Percentiles rank a stretch among this genome's conserved stretches.
phyloP scores from a whole-genome alignment of 1,140 invertebrate genomes.

The Tachypleus tridentatus region DNA sequence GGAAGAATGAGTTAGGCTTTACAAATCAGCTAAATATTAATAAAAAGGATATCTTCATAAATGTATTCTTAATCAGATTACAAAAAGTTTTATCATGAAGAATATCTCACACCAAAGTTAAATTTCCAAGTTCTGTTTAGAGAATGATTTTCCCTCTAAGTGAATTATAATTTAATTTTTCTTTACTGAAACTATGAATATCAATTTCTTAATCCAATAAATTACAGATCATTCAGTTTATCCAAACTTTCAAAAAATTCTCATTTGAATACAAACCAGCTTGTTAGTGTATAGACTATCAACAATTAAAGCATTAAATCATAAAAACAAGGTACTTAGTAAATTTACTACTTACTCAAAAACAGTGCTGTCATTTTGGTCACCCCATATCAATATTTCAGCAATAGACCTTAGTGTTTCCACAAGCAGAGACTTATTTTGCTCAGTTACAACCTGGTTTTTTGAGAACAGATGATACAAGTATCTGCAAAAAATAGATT shows the following conservation, averaged over 20 bases:
- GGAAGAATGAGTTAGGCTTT: too few species aligned
- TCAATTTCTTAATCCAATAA: background rate
- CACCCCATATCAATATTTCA: slow-evolving; percentile 99
- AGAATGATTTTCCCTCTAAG: too few species aligned
- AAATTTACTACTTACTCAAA: slow-evolving; percentile 74
- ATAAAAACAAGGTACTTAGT: background rate
- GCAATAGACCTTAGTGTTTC: slow-evolving; percentile 94
- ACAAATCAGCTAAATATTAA: too few species aligned
- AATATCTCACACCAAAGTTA: too few species aligned
- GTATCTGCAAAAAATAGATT: slow-evolving; percentile 47
- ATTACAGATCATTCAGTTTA: slow-evolving; percentile 2
- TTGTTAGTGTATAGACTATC: background rate
- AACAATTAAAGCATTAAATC: slow-evolving; percentile 1
- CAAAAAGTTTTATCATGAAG: too few species aligned
- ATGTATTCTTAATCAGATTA: too few species aligned
- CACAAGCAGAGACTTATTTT: slow-evolving; percentile 86
- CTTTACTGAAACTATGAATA: too few species aligned
- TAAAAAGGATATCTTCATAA: too few species aligned
- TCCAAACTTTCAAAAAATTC: slow-evolving; percentile 6
- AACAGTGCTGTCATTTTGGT: slow-evolving; percentile 98
- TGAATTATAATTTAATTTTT: too few species aligned
- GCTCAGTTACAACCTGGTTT: slow-evolving; percentile 93
- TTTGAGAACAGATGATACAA: slow-evolving; percentile 88
- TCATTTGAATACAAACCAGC: too few species aligned
- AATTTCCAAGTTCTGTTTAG: too few species aligned